Evolutionary conservation across 53 echinoderm and acorn worm species (phyloP), one percentile per base, ranked within the genome.

Genomic region (Antedon mediterranea): DNA sequence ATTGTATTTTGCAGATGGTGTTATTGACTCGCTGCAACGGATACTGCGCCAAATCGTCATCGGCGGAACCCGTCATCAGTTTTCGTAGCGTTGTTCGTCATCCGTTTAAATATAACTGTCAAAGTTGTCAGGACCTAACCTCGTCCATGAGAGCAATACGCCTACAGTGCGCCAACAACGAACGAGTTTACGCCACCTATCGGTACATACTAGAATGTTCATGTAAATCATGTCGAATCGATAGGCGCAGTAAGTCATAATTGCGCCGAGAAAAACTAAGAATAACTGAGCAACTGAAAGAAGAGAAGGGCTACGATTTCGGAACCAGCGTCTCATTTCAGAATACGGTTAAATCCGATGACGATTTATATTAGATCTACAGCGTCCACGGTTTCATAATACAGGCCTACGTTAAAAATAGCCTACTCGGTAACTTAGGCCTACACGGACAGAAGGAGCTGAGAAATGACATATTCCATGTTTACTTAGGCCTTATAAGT

Each of bases 81-180:
- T 90, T 90, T 73, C 73, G 84, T 6, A 87, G 87, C 44, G 82
- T 87, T 26, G 77, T 90, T 1, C 79, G 87, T 29, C 84, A 82
- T 26, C 90, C 90, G 0, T 90, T 90, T 72, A 84, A 57, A 31
- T 90, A 90, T 74, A 81, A 87, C 20, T 90, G 90, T 73, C 79
- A 84, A 34, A 87, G 87, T 76, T 90, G 90, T 34, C 90, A 90
- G 74, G 90, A 90, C 72, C 87, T 87, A 27, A 32, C 75, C 27
- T 90, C 90, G 13, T 81, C 78, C 44, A 87, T 90, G 87, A 90
- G 85, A 33, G 90, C 90, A 3, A 87, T 87, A 11, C 87, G 85
- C 30, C 79, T 90, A 43, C 87, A 82, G n/a, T 90, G 90, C 76
- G 76, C 76, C 34, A 82, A 82, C 78, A 82, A 90, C 71, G 84